A percentile compares a stretch with the other conserved stretches of the same genome.
These are phyloP conservation scores for Augiades crinisus DNA, from an alignment of 2,888 invertebrate genomes.

Conservation along the genomic window DNA sequence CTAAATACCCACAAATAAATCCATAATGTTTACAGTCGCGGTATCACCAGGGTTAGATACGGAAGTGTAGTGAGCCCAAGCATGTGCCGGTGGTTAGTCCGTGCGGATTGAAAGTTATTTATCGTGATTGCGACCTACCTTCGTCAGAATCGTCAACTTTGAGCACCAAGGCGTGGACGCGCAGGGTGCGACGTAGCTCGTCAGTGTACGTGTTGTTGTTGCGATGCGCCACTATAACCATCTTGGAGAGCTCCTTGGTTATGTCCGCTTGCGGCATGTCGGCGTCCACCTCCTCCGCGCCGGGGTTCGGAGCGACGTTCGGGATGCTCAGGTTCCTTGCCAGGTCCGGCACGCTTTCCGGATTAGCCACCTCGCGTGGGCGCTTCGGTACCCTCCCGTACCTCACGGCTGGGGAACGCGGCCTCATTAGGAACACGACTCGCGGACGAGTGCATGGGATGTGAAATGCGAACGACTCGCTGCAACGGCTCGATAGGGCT, in stretches of 20 bases:
- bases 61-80: not conserved
- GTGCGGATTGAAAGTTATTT: not conserved
- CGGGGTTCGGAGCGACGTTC: slow-evolving; percentile 27
- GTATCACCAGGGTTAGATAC: not conserved
- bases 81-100: slow-evolving; percentile 2
- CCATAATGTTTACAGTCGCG: not conserved
- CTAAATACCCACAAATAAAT: not conserved
- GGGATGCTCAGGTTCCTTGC: slow-evolving; percentile 35
- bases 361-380: slow-evolving; percentile 84
- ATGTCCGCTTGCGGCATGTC: slow-evolving; percentile 34
- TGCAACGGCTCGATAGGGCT: slow-evolving; percentile 47
- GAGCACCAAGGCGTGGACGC: slow-evolving; percentile 40
- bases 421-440: slow-evolving; percentile 31
- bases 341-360: slow-evolving; percentile 47
- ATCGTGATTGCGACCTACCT: slow-evolving; percentile 34
- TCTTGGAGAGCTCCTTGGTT: slow-evolving; percentile 62
- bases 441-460: slow-evolving; percentile 38
- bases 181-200: slow-evolving; percentile 83
- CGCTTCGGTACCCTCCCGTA: slow-evolving; percentile 98
- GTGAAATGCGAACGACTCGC: slow-evolving; percentile 35
- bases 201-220: slow-evolving; percentile 94
- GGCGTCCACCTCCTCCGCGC: slow-evolving; percentile 38
- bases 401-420: slow-evolving; percentile 88
- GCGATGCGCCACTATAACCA: slow-evolving; percentile 87
- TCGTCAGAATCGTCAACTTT: slow-evolving; percentile 48